These are phyloP conservation scores for Mastomys coucha DNA, from an alignment of 2,113 vertebrate species.

Conservation along the genomic window DNA sequence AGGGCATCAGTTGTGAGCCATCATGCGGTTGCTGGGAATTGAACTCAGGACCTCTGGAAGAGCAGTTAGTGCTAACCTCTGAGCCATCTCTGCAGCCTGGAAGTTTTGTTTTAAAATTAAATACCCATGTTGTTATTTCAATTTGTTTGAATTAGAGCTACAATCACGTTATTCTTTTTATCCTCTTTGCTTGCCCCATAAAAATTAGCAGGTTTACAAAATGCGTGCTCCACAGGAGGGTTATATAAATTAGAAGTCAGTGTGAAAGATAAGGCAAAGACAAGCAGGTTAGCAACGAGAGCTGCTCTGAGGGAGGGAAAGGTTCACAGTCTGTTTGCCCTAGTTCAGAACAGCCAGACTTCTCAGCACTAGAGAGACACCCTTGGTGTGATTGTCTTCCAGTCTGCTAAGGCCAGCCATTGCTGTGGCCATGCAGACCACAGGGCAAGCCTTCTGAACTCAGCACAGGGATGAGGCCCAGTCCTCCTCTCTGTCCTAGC, in stretches of 20 bases:
- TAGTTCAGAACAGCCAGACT: background rate
- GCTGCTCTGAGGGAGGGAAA: background rate
- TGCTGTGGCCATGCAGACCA: background rate
- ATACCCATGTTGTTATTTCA: slow-evolving; percentile 45
- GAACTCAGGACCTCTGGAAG: no score
- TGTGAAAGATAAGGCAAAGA: slow-evolving; percentile 22
- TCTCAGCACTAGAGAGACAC: background rate
- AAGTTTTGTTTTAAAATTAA: slow-evolving; percentile 28
- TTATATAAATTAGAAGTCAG: slow-evolving; percentile 8
- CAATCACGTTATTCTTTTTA: background rate
- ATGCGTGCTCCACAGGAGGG: background rate
- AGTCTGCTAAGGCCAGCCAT: background rate
- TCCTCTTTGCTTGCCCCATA: background rate
- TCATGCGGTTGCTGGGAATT: no score
- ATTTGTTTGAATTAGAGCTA: slow-evolving; percentile 33
- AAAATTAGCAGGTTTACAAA: slow-evolving; percentile 46
- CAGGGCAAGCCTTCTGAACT: background rate
- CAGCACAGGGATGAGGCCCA: background rate
- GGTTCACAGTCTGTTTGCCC: background rate
- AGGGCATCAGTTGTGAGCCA: no score
- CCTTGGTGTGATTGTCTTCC: background rate
- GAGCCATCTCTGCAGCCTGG: no score
- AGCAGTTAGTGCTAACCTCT: no score
- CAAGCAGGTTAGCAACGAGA: background rate
- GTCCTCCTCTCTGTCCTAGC: background rate